Evolutionary conservation across 2,888 invertebrate genomes (phyloP), one percentile per base, ranked within the genome.

Genomic region (Cheilosia pagana): DNA sequence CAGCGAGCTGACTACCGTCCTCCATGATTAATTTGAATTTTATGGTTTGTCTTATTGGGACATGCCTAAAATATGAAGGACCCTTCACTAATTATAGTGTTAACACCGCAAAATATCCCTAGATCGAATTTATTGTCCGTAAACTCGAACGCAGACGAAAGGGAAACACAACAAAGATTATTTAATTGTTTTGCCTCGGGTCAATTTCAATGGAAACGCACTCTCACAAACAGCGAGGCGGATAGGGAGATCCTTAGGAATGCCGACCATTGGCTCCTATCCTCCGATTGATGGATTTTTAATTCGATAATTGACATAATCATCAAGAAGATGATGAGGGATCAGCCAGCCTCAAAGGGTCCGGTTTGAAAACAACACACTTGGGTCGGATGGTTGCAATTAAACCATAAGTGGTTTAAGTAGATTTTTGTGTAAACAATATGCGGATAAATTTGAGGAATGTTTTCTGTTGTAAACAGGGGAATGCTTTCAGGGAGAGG

Each of bases 251-350:
- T 35, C 71, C 60, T 71, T 57, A 28, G n/a, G 45, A 71, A 71
- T 71, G 60, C 12, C 35, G 35, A 48, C 21, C 28, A 48, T 41
- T 67, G 53, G 16, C 41, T 19, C 39, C 50, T 48, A 21, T 50
- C 14, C 19, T 41, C 19, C 25, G 45, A 70, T 71, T 71, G 57
- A 78, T 78, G 71, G 77, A 50, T 63, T 71, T 78, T 78, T 71
- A 78, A 78, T 78, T 70, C 63, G 50, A 63, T 78, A 78, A 78
- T 78, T 71, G 71, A 57, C n/a, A 63, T 77, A 77, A 70, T 63
- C 55, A 63, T 50, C 23, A 28, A 19, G 14, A 25, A 41, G 62
- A 62, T 68, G 53, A 70, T 62, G 53, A 53, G 43, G 52, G 57
- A 65, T 67, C 19, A 39, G 65, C 35, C n/a, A 48, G 21, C 28